Conservation (phyloP, 2,113 vertebrate species). For the Vanacampus margaritifer region DNA sequence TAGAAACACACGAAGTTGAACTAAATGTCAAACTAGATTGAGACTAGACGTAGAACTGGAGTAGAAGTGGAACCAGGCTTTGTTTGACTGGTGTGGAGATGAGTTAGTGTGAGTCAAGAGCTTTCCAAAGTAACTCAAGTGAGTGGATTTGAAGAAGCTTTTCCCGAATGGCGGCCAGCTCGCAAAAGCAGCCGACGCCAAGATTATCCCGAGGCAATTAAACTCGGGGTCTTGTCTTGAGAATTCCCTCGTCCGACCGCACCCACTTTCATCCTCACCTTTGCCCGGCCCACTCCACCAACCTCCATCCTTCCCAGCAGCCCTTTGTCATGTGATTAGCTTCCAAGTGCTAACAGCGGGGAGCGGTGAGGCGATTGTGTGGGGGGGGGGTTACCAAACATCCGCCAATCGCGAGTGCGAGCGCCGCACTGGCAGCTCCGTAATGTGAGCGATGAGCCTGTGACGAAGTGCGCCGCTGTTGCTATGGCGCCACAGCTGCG, state of each 20-base stretch:
- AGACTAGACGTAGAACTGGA: background rate
- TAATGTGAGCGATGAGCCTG: constrained; percentile 47
- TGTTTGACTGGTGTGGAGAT: background rate
- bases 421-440: constrained; percentile 39
- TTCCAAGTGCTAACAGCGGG: constrained; percentile 50
- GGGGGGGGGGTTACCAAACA: no score
- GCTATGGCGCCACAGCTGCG: constrained; percentile 32
- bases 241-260: constrained; percentile 49
- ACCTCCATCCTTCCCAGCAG: constrained; percentile 40
- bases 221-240: constrained; percentile 57
- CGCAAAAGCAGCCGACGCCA: constrained; percentile 53
- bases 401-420: constrained; percentile 46
- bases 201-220: constrained; percentile 75
- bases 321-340: constrained; percentile 78
- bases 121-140: constrained; percentile 13
- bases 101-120: constrained; percentile 1
- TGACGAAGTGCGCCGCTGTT: constrained; percentile 42
- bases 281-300: background rate
- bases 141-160: constrained; percentile 8
- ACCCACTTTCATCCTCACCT: constrained; percentile 48
- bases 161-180: constrained; percentile 31
- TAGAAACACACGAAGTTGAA: no score
- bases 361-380: no score
- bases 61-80: background rate
- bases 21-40: no score